Evolutionary conservation across 2,797 vertebrate genomes (phyloP), one percentile per base, ranked within the genome.

Genomic region (Gila robusta): DNA sequence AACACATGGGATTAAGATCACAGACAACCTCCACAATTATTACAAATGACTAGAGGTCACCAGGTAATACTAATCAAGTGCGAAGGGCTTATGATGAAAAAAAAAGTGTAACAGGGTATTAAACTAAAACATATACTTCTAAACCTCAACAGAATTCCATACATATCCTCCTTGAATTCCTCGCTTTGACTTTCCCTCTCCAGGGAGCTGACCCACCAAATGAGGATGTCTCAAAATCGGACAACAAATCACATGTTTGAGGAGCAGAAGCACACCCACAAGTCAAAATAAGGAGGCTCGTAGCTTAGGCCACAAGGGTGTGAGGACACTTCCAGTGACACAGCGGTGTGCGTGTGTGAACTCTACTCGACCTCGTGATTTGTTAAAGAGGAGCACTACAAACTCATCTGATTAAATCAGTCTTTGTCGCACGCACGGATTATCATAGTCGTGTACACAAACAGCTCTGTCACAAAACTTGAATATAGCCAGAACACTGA

Each of bases 361-460:
- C 89, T 87, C 54, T 28, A 81, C 84, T 77, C 91, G 91, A 92
- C 87, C 91, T 76, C 35, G 59, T 39, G 62, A 85, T 69, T 49
- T 37, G 86, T 89, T 84, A 79, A 85, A 92, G 81, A 83, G 69
- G 79, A 66, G 39, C 86, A 83, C 82, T 86, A 87, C 88, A 87
- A 89, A 90, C 84, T 83, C 80, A 7, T 62, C 64, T 81, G 87
- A 91, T 79, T 74, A 82, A 91, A 90, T 85, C 87, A 84, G 56
- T 47, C 66, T 28, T 26, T 72, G 66, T 72, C 72, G 23, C 77
- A 72, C 59, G 17, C 12, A 86, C 52, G 54, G 49, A 78, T 83
- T 73, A 79, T 79, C 79, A 80, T 72, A 80, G 79, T 56, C 59
- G 12, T 83, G 69, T 66, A 93, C 91, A 93, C 91, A 89, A 91